Conservation (phyloP, 2,888 invertebrate species). For the Lysandra coridon region DNA sequence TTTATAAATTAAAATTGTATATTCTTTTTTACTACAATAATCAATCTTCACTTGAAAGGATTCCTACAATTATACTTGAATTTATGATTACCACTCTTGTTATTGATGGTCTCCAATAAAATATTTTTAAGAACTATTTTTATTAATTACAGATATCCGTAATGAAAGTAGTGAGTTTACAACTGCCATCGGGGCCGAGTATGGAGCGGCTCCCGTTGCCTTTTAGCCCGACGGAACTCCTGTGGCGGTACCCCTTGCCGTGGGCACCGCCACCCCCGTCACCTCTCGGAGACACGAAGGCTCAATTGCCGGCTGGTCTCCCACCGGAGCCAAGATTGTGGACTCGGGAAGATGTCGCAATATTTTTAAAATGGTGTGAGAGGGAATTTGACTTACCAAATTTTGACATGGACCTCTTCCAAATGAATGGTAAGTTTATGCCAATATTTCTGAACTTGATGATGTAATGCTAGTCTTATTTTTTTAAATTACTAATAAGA, state of each 20-base stretch:
- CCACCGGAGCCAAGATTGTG: conserved; percentile 94
- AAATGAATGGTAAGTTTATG: conserved; percentile 90
- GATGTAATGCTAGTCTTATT: background rate
- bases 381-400: conserved; percentile 94
- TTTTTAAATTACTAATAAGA: background rate
- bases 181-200: conserved; percentile 85
- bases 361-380: conserved; percentile 95
- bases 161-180: conserved; percentile 85
- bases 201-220: conserved; percentile 90
- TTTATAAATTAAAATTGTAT: too few species aligned
- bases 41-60: too few species aligned
- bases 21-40: too few species aligned
- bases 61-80: too few species aligned
- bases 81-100: too few species aligned
- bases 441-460: background rate
- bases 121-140: background rate
- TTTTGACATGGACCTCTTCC: conserved; percentile 95
- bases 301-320: conserved; percentile 90
- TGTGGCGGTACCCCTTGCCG: conserved; percentile 93
- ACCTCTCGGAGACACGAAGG: conserved; percentile 91
- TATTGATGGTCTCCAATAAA: background rate
- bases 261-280: conserved; percentile 85
- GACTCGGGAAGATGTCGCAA: conserved; percentile 93
- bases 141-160: conserved; percentile 63
- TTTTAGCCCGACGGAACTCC: conserved; percentile 89